Evolutionary conservation across 2,113 vertebrate genomes (phyloP), one percentile per base, ranked within the genome.

Genomic region (Dromas ardeola): DNA sequence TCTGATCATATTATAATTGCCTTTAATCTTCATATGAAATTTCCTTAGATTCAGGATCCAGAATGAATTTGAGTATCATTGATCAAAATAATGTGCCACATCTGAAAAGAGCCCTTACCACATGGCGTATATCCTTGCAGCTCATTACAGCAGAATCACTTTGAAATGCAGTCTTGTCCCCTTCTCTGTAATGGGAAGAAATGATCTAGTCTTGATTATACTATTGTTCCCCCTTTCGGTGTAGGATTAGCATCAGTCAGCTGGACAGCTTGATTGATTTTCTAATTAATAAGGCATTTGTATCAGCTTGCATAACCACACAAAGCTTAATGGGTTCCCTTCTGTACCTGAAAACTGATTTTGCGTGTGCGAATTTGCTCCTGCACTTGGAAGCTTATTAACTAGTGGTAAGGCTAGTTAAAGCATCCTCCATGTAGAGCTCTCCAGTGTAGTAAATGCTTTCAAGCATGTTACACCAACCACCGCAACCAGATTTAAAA

Each of bases 221-320:
- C 96, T 97, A 93, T 96, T 97, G 95, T 96, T 96, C 92, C 94
- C 94, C 85, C 85, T 96, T 97, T 96, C 12, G 2, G 62, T 76
- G 20, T 52, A 94, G 90, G 93, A 95, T 85, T 97, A 96, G 93
- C 96, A 98, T 98, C 98, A 97, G 96, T 98, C 98, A 98, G 92
- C 83, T 14, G 40, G 98, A 98, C 96, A 97, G 97, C n/a, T 38
- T 97, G 96, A 98, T 98, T 98, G 98, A 98, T 98, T 98, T 98
- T 98, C 96, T 98, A 98, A 98, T 98, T 98, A 98, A 98, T 98
- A 96, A 86, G 45, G 97, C 97, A 97, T 98, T 98, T 98, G 97
- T 97, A 97, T 94, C 93, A 65, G 88, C 94, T 91, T 86, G n/a
- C 87, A 92, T 95, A 97, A 94, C 96, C 96, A 93, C 90, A 95